These are phyloP conservation scores for Gymnopithys bicolor DNA, from an alignment of 2,797 vertebrate genomes.

Conservation along the genomic window DNA sequence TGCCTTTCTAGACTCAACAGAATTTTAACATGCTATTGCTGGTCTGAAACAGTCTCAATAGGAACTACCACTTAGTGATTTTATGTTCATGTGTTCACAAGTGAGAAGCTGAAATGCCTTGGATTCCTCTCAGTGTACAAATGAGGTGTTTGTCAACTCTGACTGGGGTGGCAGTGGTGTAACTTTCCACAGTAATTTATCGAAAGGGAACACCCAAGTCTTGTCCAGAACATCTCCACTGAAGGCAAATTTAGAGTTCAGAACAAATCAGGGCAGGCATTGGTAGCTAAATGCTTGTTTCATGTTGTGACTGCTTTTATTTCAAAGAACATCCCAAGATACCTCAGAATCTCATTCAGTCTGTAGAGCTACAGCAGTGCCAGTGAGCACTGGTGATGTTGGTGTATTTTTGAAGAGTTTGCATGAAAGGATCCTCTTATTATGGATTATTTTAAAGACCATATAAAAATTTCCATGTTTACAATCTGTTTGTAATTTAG, in stretches of 20 bases:
- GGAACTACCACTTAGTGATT: neutral
- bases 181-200: neutral
- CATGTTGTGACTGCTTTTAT: neutral
- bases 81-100: neutral
- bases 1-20: neutral
- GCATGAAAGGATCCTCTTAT: neutral
- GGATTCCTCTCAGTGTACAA: neutral
- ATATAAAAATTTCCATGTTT: neutral
- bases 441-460: neutral
- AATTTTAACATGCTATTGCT: neutral
- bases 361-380: neutral
- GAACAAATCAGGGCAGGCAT: neutral
- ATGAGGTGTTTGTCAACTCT: neutral
- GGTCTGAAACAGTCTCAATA: neutral
- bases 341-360: neutral
- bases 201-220: neutral
- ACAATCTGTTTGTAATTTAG: neutral
- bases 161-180: no score
- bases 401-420: neutral
- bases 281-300: neutral
- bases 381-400: fast-evolving
- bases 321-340: neutral
- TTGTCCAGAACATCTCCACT: neutral
- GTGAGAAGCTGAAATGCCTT: neutral
- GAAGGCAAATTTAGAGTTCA: neutral